These are phyloP conservation scores for Alloscopus bannaensis DNA, from an alignment of 2,888 invertebrate genomes.

Conservation along the genomic window DNA sequence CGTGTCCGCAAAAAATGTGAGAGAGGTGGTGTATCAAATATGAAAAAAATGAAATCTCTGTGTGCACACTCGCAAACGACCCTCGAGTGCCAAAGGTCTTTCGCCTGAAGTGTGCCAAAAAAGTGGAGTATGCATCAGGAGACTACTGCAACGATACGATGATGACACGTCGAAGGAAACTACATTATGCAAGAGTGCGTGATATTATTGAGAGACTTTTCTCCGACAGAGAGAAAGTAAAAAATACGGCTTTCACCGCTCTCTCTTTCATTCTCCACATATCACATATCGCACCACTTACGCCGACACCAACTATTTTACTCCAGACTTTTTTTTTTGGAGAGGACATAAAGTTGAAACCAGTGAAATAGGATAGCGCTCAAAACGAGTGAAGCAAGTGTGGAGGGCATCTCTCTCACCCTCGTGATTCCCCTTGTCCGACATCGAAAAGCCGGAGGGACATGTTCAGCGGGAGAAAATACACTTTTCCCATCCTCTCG, in stretches of 20 bases:
- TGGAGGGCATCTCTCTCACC: background rate
- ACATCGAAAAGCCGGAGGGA: slow-evolving; percentile 44
- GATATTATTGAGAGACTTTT: too few species aligned
- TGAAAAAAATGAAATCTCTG: background rate
- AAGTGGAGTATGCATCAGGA: too few species aligned
- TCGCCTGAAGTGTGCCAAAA: slow-evolving; percentile 23
- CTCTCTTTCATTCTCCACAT: too few species aligned
- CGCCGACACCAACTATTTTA: too few species aligned
- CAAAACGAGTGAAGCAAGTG: slow-evolving; percentile 16
- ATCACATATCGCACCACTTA: too few species aligned
- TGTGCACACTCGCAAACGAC: background rate
- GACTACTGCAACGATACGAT: too few species aligned
- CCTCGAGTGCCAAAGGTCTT: slow-evolving; percentile 25
- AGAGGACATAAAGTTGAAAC: slow-evolving; percentile 43
- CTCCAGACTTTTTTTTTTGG: too few species aligned
- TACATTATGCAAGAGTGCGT: slow-evolving; percentile 14
- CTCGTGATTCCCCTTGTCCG: slow-evolving; percentile 22
- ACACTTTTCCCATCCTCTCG: too few species aligned
- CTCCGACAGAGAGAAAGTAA: background rate
- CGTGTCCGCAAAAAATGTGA: too few species aligned
- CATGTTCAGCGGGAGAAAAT: slow-evolving; percentile 16
- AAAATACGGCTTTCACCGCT: too few species aligned
- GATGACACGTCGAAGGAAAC: background rate
- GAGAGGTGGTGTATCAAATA: background rate
- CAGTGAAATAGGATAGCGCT: slow-evolving; percentile 30